Evolutionary conservation across 2,113 vertebrate species (phyloP), one percentile per base, ranked within the genome.

Genomic region (Lophura nycthemera): DNA sequence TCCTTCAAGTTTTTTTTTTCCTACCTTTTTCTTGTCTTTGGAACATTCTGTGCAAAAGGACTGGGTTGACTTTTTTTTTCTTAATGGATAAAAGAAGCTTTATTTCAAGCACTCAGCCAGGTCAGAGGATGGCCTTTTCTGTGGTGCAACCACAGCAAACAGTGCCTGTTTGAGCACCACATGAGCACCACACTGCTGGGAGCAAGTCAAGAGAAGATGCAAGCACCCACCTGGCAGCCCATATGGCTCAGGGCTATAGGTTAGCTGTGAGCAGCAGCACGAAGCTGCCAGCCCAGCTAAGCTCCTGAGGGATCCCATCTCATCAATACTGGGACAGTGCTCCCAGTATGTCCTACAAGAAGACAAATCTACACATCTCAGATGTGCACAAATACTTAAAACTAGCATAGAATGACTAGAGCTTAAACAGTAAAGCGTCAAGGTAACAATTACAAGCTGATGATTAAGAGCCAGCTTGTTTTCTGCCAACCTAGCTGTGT

Each of bases 201-300:
- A 83, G 61, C 27, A 27, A 93, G 69, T 57, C 87, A 89, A 71
- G 95, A 59, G 71, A 60, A 94, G 82, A 59, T 4, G 9, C n/a
- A 57, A 72, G 89, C 45, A 0, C 13, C 19, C 88, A 94, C 88
- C 74, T 40, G 86, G 83, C 79, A 90, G 73, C 40, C 88, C 94
- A 94, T 63, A 92, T 92, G 94, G 94, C 84, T 83, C 11, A 0
- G 75, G 84, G 95, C 83, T 91, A 91, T 3, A 59, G 88, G 94
- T 77, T 19, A 86, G 38, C 30, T 48, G 48, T 16, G 45, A 83
- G 65, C 85, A 56, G 43, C 64, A 73, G 91, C 64, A 74, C 80
- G 61, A 3, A 85, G 50, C 1, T 64, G 17, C 54, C 81, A 85
- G 5, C 56, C 72, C 12, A 78, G 61, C 72, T 50, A 59, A 71